Base-by-base conservation (phyloP, 2,797 vertebrate genomes). In the Benthosema pterotum region DNA sequence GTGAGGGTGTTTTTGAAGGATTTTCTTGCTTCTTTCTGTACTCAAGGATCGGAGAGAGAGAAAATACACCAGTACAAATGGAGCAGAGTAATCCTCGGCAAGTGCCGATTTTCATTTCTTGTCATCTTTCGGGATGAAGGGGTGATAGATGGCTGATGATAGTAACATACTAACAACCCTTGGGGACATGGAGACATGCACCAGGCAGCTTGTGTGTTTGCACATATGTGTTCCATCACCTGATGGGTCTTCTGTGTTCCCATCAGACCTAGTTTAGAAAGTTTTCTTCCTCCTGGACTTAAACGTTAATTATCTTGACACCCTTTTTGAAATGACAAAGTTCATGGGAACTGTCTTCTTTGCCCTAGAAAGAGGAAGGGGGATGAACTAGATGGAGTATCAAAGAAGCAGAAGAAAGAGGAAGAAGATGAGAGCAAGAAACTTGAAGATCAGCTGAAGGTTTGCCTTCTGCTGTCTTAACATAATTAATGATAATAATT, bases 371-470 rank as follows among this genome's bases (percentile, higher is more conserved):
- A 99, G 74, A 94, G 96, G 57, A 97, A 96, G 85, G 80, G 79
- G 0, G 96, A 99, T 11, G 93, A 94, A 17, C 18, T 87, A 57
- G 93, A 93, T 8, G 88, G 85, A 8, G 84, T 62, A 0, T 83
- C 83, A 2, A 99, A 98, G 91, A 99, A 97, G 75, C 87, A 88
- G 71, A 98, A 96, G 72, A 97, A 96, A 70, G 94, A 95, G 56
- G 93, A 95, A 47, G 95, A 96, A 2, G 94, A 93, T 17, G 88
- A 93, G 14, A 79, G 79, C 16, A 93, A 94, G 47, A 95, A 94
- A 78, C 88, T 95, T 28, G 94, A 99, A 52, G 94, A 94, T 55
- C 90, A 94, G 74, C 73, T 99, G 60, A 99, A 98, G 95, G 97
- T 98, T 80, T 85, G 92, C 78, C 14, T 5, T 25, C 22, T 5